Base-by-base conservation (phyloP, 2,888 invertebrate genomes). In the Fabriciana adippe region DNA sequence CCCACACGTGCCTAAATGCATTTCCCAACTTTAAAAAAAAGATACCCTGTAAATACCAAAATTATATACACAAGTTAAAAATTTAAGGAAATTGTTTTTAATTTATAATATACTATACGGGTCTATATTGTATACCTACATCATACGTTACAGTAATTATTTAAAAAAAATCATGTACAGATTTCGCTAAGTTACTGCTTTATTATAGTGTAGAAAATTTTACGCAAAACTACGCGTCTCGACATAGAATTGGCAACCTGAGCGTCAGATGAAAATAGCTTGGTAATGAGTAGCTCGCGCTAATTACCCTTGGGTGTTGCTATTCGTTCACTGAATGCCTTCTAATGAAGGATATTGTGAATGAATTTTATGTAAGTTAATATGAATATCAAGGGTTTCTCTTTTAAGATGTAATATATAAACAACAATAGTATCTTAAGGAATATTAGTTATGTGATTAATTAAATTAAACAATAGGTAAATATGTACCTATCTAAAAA, bases 251-350 rank as follows among this genome's bases (percentile, higher is more conserved):
- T 60, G 54, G 54, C 47, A 31, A 41, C 87, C 87, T 87, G 86
- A 79, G 75, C 79, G 71, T 79, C 81, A 88, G 87, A 90, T 89
- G 88, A 84, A 82, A 90, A 89, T 86, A 84, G 83, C 78, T 85
- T 86, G 87, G 84, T 90, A 90, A 90, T 90, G 90, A 90, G 88
- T 84, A 83, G 81, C 81, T 85, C 84, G 72, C 85, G 85, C 88
- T 89, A 89, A 90, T 89, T 88, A 86, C 75, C 70, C 64, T 41
- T 45, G 64, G 69, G 69, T 26, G 61, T 31, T 26, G 55, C 67
- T 67, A 60, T 64, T 67, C 67, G 55, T n/a, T 50, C 51, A 55
- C 47, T 70, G 55, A 67, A 67, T 56, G 50, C 64, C 64, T 67
- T 53, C 70, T 60, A 60, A 66, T 66, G 64, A 70, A 62, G 64